Base-by-base conservation (phyloP, 2,888 invertebrate genomes). In the Sinopyrophorus schimmeli region DNA sequence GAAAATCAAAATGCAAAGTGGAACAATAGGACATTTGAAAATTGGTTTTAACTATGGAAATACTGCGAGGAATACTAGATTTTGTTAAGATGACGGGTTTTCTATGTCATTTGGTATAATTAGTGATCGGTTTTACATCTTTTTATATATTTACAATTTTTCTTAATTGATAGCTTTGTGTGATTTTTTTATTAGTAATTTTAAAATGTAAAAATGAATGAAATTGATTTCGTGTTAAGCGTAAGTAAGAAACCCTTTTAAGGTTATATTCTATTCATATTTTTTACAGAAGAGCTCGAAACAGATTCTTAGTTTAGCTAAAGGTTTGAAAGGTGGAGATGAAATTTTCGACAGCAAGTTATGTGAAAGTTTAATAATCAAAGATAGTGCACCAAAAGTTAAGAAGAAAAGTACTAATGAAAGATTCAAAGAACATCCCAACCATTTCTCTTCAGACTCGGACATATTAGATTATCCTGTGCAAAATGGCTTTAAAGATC, bases 341-440 rank as follows among this genome's bases (percentile, higher is more conserved):
- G 3, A 14, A 18, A 28, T 40, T 5, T 15, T 34, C 20, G 15
- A 14, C 5, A n/a, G n/a, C n/a, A 50, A 35, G 35, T 7, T 46
- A 24, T 11, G 35, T 7, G 34, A 39, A n/a, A 34, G 26, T 26
- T 34, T 43, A 11, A 10, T 27, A 27, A 4, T 21, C 3, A 17
- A 27, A 34, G 9, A 17, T 18, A 14, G 16, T 9, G 34, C 18
- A 14, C 10, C 26, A 20, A 38, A 34, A 10, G 16, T n/a, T 2
- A 17, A 14, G 9, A 28, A 31, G n/a, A 11, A 11, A 12, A 49
- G 39, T 14, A 10, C 10, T 32, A 15, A 47, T 15, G 3, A 12
- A n/a, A 26, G 31, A 9, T 48, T 58, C 30, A 30, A 37, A 11
- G 18, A 34, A 20, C 50, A 58, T 42, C 49, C 55, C 2, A 30